A percentile compares a stretch with the other conserved stretches of the same genome.
phyloP scores from a whole-genome alignment of 2,888 invertebrate genomes.

The Pterostichus madidus region DNA sequence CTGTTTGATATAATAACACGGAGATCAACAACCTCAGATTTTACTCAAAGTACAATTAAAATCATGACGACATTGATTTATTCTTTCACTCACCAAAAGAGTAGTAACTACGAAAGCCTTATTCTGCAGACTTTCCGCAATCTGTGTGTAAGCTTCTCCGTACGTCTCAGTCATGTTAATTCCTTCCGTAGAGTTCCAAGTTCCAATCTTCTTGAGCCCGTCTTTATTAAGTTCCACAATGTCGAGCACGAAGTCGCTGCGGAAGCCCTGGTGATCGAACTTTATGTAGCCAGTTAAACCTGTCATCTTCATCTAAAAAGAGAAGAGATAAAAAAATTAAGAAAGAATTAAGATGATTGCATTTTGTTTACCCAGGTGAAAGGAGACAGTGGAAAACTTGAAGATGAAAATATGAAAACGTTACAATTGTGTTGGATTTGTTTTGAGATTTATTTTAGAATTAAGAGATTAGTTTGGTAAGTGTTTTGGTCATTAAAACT shows the following conservation, averaged over 20 bases:
- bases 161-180: conserved; percentile 93
- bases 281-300: conserved; percentile 96
- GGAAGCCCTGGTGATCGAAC: conserved; percentile 96
- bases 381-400: no score
- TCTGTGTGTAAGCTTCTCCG: conserved; percentile 91
- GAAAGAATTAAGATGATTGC: no score
- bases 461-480: no score
- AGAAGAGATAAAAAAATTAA: background rate
- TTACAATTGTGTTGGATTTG: no score
- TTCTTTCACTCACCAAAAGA: conserved; percentile 86
- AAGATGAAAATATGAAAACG: no score
- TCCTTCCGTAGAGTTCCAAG: conserved; percentile 93
- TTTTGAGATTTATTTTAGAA: no score
- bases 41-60: no score
- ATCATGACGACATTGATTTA: no score
- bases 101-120: conserved; percentile 95
- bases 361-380: no score
- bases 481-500: no score
- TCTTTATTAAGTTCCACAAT: conserved; percentile 93
- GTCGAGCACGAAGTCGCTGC: conserved; percentile 94
- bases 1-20: no score
- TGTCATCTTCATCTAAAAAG: conserved; percentile 89
- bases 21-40: no score
- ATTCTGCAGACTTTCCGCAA: conserved; percentile 93
- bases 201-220: conserved; percentile 91